Percentiles rank a stretch among this genome's conserved stretches.
phyloP scores from a whole-genome alignment of 2,797 vertebrate genomes.

The Corythornis leucogaster region DNA sequence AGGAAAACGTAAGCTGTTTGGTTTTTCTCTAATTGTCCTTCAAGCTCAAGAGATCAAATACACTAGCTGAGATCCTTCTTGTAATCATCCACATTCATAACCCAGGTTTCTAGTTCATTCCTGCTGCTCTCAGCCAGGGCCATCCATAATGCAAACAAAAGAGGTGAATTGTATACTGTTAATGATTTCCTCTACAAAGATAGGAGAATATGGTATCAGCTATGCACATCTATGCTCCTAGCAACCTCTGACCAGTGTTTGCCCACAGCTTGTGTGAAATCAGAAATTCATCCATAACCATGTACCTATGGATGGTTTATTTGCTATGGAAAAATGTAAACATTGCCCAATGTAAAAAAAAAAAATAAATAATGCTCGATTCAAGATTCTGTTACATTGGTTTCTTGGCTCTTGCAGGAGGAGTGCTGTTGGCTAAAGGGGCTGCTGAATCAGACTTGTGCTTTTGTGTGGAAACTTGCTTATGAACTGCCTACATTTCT shows the following conservation, averaged over 20 bases:
- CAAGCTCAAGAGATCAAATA: constrained; percentile 19
- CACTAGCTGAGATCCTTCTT: neutral
- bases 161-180: neutral
- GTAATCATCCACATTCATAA: neutral
- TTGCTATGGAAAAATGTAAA: constrained; percentile 14
- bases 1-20: neutral
- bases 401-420: neutral
- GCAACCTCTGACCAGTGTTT: neutral
- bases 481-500: neutral
- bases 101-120: neutral
- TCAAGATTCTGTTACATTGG: neutral
- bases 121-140: constrained; percentile 17
- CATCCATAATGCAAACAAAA: constrained; percentile 23
- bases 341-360: neutral
- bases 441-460: neutral
- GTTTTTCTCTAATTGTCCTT: constrained; percentile 16
- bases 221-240: neutral
- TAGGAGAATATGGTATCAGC: neutral
- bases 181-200: neutral
- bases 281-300: neutral
- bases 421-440: neutral
- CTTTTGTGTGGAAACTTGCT: neutral
- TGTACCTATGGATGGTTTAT: neutral
- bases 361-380: neutral
- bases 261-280: neutral